Conservation (phyloP, 1,140 invertebrate genomes). For the Stegodyphus dumicola region DNA sequence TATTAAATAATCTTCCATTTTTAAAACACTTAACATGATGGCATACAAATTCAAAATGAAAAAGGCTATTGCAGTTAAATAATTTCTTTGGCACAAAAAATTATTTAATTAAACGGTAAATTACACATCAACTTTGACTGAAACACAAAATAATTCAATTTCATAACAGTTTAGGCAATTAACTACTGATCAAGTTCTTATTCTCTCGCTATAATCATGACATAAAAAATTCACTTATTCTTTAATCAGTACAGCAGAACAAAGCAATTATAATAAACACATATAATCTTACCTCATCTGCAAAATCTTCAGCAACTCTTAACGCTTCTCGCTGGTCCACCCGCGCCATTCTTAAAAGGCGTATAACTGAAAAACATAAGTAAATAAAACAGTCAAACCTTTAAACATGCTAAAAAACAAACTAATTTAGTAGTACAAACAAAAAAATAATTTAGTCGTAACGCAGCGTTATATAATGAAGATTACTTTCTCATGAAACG, state of each 20-base stretch:
- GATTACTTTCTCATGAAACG: not conserved
- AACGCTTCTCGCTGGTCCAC: constrained; percentile 88
- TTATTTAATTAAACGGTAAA: too few relatives aligned
- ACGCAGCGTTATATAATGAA: not conserved
- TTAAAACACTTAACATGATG: too few relatives aligned
- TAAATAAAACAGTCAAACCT: not conserved
- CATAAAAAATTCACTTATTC: not conserved
- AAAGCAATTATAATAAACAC: constrained; percentile 53
- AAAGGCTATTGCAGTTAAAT: too few relatives aligned
- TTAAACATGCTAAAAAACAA: not conserved
- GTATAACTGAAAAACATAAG: constrained; percentile 3
- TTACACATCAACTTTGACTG: too few relatives aligned
- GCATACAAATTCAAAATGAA: too few relatives aligned
- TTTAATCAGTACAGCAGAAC: not conserved
- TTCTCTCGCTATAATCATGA: not conserved
- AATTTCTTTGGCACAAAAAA: too few relatives aligned
- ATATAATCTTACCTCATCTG: constrained; percentile 82
- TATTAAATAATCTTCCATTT: too few relatives aligned
- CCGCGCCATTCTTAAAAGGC: constrained; percentile 73
- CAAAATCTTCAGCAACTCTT: constrained; percentile 91
- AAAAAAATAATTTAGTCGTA: not conserved
- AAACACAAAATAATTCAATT: too few relatives aligned
- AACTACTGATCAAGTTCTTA: too few relatives aligned
- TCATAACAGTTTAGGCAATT: too few relatives aligned
- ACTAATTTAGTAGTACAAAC: not conserved